Evolutionary conservation across 2,113 vertebrate species (phyloP).

Genomic region (Megalops atlanticus): DNA sequence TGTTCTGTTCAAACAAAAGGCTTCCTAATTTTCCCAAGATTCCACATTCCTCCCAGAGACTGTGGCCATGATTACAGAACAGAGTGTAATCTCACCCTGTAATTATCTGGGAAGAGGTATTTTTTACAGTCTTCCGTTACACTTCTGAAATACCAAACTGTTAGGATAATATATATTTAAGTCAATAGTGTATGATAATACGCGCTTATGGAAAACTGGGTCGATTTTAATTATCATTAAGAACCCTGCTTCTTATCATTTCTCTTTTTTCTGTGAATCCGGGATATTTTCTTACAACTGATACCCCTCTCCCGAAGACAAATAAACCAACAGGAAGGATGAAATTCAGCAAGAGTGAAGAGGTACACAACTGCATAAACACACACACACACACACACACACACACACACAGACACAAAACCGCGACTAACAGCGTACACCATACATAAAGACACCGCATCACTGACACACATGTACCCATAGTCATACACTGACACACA

Average conservation of each 20-base stretch:
- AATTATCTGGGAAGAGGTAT: constrained; percentile 15
- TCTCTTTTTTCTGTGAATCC: constrained; percentile 20
- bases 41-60: not conserved
- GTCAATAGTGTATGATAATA: constrained; percentile 19
- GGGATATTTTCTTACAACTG: constrained; percentile 23
- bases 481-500: no score
- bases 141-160: constrained; percentile 19
- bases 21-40: constrained; percentile 21
- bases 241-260: constrained; percentile 14
- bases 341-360: not conserved
- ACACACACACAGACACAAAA: not conserved
- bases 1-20: constrained; percentile 24
- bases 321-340: not conserved
- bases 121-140: constrained; percentile 2
- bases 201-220: constrained; percentile 18
- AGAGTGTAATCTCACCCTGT: not conserved
- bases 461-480: no score
- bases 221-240: constrained; percentile 28
- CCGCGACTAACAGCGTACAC: no score
- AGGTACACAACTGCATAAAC: not conserved
- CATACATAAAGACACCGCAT: no score
- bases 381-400: not conserved
- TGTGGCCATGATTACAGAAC: constrained; percentile 5
- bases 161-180: constrained; percentile 21
- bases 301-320: constrained; percentile 23